Evolutionary conservation across 2,888 invertebrate genomes (phyloP).

Genomic region (Axea sp.): DNA sequence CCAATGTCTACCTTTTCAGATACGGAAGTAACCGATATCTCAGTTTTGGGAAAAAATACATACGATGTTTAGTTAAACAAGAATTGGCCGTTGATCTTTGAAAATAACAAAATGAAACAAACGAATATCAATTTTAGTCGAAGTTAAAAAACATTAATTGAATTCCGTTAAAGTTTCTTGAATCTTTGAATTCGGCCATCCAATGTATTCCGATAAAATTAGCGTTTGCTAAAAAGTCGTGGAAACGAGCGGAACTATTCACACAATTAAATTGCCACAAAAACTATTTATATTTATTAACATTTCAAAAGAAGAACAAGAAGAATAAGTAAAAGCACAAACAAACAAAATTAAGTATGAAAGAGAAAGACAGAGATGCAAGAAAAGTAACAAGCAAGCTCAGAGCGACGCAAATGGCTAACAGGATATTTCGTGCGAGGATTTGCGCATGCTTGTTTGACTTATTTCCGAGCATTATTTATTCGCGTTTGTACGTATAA

Average conservation of each 20-base stretch:
- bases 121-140: too few species aligned
- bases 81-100: too few species aligned
- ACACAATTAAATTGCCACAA: conserved; percentile 20
- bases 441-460: conserved; percentile 61
- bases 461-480: conserved; percentile 55
- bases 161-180: too few species aligned
- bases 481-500: conserved; percentile 47
- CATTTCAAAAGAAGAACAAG: conserved; percentile 12
- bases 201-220: conserved; percentile 28
- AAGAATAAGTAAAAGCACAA: conserved; percentile 18
- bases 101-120: too few species aligned
- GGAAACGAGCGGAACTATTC: conserved; percentile 40
- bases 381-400: conserved; percentile 58
- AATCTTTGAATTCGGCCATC: too few species aligned
- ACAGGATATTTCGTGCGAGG: conserved; percentile 60
- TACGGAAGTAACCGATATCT: too few species aligned
- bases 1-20: too few species aligned
- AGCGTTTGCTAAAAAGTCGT: conserved; percentile 5
- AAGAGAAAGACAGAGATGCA: conserved; percentile 28
- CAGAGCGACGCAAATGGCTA: conserved; percentile 43
- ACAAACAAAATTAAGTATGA: conserved; percentile 11
- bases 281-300: conserved; percentile 39
- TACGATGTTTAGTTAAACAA: too few species aligned
- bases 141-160: too few species aligned
- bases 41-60: too few species aligned